phyloP scores from a whole-genome alignment of 2,888 invertebrate species.

The Hyles lineata region DNA sequence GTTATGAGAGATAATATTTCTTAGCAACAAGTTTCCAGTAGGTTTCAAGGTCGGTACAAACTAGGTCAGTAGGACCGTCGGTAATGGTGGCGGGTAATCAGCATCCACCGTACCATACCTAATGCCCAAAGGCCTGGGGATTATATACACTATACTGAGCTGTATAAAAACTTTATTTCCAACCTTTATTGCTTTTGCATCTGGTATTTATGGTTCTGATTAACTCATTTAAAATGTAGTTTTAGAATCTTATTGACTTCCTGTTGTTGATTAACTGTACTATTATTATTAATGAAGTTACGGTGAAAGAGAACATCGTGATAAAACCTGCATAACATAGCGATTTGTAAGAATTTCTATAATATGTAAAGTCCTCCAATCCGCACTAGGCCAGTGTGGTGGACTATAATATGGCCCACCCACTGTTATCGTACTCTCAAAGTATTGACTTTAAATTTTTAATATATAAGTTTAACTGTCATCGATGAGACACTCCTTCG shows the following conservation, averaged over 20 bases:
- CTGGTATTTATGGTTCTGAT: background rate
- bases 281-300: too few species aligned
- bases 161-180: background rate
- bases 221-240: background rate
- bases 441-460: too few species aligned
- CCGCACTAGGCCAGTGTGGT: too few species aligned
- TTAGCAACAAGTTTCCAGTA: constrained; percentile 19
- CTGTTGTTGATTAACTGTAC: too few species aligned
- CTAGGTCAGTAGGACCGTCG: constrained; percentile 40
- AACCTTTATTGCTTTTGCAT: background rate
- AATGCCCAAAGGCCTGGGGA: constrained; percentile 22
- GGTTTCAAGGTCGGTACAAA: constrained; percentile 38
- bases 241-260: background rate
- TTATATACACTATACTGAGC: background rate
- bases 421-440: too few species aligned
- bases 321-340: too few species aligned
- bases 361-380: too few species aligned
- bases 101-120: constrained; percentile 41
- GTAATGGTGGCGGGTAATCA: constrained; percentile 41
- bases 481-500: too few species aligned
- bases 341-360: too few species aligned
- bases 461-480: too few species aligned
- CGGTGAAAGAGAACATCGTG: too few species aligned
- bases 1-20: constrained; percentile 21
- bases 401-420: too few species aligned